Evolutionary conservation across 37 sponge, comb jelly and placozoan species (phyloP), one percentile per base, ranked within the genome.

Genomic region (Mnemiopsis leidyi): DNA sequence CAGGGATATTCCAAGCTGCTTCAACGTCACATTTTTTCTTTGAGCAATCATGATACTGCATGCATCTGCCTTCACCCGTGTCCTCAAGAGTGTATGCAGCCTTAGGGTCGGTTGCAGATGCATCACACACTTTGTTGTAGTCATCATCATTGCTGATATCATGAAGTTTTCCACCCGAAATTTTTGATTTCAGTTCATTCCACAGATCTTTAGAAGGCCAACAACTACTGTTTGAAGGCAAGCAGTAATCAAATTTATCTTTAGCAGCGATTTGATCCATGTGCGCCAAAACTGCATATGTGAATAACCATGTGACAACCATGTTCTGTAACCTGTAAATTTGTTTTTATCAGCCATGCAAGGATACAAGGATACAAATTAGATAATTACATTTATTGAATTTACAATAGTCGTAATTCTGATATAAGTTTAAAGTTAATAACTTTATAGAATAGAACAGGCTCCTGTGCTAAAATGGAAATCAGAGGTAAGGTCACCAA

Each of bases 31-130:
- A 85, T 25, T 38, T 85, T 38, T 85, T 24, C 61, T 85, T 85
- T 2, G 90, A 38, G 67, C 90, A 85, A 26, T 85, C 90, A 33
- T 40, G 48, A 33, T 85, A 85, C 61, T 85, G 90, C 90, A 85
- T 85, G 35, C 90, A 85, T 85, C 90, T 85, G 38, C 90, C 90
- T 26, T 85, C 90, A 26, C 90, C 90, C 5, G 37, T 40, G 23
- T 85, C 35, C 36, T 85, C 61, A 3, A 85, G 90, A 0, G 32
- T 85, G 23, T 85, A 85, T 25, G 90, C 90, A 85, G 90, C 90
- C 23, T 25, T n/a, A 40, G 32, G 23, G 24, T 21, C 35, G 3
- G 48, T 39, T 16, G 48, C 16, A 34, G 26, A 16, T 1, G 79
- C 90, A 40, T 35, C 33, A 39, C 90, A 85, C n/a, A n/a, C 16